phyloP scores from a whole-genome alignment of 2,888 invertebrate genomes.

The Dryococelus australis region DNA sequence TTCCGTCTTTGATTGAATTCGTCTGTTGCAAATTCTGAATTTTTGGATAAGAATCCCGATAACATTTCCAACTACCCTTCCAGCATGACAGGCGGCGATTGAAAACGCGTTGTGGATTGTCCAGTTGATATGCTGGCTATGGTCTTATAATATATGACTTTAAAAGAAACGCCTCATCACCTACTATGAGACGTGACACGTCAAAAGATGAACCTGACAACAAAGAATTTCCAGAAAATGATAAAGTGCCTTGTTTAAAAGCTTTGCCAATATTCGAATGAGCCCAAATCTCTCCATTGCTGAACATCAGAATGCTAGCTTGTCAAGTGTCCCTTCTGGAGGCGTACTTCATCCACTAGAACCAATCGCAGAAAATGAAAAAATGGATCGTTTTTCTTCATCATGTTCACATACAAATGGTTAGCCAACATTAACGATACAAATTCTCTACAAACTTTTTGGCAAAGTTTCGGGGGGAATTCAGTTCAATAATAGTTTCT shows the following conservation, averaged over 20 bases:
- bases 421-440: too few species aligned
- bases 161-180: slow-evolving; percentile 23
- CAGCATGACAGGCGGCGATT: background rate
- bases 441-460: too few species aligned
- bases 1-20: too few species aligned
- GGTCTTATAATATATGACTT: slow-evolving; percentile 22
- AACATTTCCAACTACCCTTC: background rate
- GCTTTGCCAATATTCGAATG: slow-evolving; percentile 23
- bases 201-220: background rate
- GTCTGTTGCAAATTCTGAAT: slow-evolving; percentile 6
- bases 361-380: too few species aligned
- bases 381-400: too few species aligned
- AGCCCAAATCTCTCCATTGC: slow-evolving; percentile 19
- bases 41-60: background rate
- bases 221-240: background rate
- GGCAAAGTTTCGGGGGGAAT: too few species aligned
- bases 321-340: background rate
- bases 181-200: slow-evolving; percentile 12
- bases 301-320: too few species aligned
- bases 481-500: too few species aligned
- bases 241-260: slow-evolving; percentile 18
- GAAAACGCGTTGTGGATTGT: background rate
- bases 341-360: background rate
- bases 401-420: too few species aligned
- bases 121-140: background rate